These are phyloP conservation scores for Uria lomvia DNA, from an alignment of 2,113 vertebrate species.

Conservation along the genomic window DNA sequence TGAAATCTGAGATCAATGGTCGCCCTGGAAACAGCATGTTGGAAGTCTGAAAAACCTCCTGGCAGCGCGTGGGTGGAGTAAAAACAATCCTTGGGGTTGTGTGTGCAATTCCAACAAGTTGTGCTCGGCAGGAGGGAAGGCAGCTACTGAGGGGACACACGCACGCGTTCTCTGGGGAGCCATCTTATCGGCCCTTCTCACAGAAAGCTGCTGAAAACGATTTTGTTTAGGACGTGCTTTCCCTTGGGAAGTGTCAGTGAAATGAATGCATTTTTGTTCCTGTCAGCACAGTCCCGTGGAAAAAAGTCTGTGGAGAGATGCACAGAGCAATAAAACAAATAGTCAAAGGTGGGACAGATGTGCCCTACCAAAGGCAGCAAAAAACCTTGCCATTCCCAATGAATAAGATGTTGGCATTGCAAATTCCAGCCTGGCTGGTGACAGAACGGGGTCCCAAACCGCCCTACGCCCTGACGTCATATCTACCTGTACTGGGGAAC, in stretches of 20 bases:
- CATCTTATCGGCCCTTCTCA: neutral
- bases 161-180: neutral
- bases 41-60: conserved; percentile 19
- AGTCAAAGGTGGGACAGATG: neutral
- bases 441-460: neutral
- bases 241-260: neutral
- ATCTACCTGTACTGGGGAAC: neutral
- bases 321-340: neutral
- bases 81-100: neutral
- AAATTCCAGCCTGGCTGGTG: neutral
- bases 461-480: neutral
- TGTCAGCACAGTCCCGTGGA: neutral
- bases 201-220: neutral
- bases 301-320: neutral
- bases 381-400: neutral
- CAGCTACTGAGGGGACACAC: neutral
- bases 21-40: conserved; percentile 25
- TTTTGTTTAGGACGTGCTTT: neutral
- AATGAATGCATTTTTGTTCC: neutral
- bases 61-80: neutral
- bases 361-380: neutral
- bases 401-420: neutral
- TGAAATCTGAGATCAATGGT: conserved; percentile 53
- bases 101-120: conserved; percentile 13
- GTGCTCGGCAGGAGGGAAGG: neutral